Percentiles rank a stretch among this genome's conserved stretches.
Conservation (phyloP, 2,888 invertebrate species). For the Eristalis intricaria region DNA sequence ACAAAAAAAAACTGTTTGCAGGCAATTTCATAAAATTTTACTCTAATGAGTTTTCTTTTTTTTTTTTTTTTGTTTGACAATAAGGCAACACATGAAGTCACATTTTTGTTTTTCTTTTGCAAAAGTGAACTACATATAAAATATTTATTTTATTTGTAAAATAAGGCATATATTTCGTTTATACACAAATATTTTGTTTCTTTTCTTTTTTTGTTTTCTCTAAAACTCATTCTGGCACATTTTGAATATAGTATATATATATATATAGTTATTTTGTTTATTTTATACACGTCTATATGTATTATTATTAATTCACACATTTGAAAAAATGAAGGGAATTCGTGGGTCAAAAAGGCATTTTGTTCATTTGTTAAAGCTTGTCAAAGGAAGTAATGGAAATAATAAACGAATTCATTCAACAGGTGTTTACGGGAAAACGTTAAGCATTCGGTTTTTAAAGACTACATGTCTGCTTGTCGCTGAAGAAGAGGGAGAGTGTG, state of each 20-base stretch:
- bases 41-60: conserved; percentile 15
- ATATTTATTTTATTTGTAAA: conserved; percentile 30
- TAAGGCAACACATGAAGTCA: conserved; percentile 67
- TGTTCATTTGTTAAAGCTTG: neutral
- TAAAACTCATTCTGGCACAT: conserved; percentile 71
- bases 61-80: conserved; percentile 26
- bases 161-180: conserved; percentile 55
- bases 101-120: conserved; percentile 33
- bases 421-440: neutral
- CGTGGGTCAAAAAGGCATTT: neutral
- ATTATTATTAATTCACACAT: conserved; percentile 38
- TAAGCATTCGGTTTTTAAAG: neutral
- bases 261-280: conserved; percentile 10
- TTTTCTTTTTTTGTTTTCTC: conserved; percentile 34
- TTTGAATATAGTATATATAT: conserved; percentile 68
- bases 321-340: conserved; percentile 1
- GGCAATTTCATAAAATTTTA: conserved; percentile 9
- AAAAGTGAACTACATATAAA: conserved; percentile 21
- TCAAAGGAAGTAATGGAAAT: neutral
- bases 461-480: neutral
- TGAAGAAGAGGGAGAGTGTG: neutral
- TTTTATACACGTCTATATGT: conserved; percentile 29
- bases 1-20: neutral
- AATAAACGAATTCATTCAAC: neutral
- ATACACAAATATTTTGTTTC: conserved; percentile 13